phyloP scores from a whole-genome alignment of 2,113 vertebrate genomes.

The Leptosomus discolor region DNA sequence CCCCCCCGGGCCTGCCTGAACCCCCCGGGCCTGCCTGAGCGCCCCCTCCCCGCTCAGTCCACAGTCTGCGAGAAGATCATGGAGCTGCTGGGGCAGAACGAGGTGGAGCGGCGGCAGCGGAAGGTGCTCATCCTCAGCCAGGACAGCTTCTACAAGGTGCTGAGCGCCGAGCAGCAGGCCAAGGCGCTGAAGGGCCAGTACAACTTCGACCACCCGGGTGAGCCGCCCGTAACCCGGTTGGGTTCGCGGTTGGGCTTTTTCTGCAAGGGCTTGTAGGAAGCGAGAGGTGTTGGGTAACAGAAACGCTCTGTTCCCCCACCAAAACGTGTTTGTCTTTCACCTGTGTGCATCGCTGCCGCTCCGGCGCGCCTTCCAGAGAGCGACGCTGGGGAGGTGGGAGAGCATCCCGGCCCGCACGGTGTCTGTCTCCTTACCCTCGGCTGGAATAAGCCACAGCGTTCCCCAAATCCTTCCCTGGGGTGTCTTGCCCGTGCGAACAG shows the following conservation, averaged over 20 bases:
- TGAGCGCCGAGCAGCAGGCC: constrained; percentile 89
- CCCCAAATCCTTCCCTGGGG: not conserved
- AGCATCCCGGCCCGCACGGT: not conserved
- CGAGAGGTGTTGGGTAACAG: not conserved
- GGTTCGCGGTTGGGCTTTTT: fast-evolving
- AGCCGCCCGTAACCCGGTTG: not conserved
- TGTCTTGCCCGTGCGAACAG: not conserved
- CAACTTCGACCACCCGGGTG: constrained; percentile 98
- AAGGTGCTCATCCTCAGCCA: constrained; percentile 93
- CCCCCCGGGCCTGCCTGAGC: not conserved
- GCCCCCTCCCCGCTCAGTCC: constrained; percentile 73
- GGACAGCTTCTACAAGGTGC: constrained; percentile 92
- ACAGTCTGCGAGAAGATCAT: constrained; percentile 98
- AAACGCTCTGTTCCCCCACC: not conserved
- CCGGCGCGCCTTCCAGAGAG: not conserved
- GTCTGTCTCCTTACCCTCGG: fast-evolving
- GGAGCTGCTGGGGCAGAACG: constrained; percentile 96
- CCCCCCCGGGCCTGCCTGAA: not conserved
- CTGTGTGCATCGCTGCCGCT: fast-evolving
- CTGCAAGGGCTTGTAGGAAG: fast-evolving
- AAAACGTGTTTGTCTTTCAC: fast-evolving
- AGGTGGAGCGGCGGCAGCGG: constrained; percentile 91
- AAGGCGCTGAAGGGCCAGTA: constrained; percentile 94
- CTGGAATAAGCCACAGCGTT: fast-evolving
- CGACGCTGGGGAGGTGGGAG: not conserved